A percentile compares a stretch with the other conserved stretches of the same genome.
Conservation (phyloP, 2,797 vertebrate genomes). For the Anolis apletophallus region DNA sequence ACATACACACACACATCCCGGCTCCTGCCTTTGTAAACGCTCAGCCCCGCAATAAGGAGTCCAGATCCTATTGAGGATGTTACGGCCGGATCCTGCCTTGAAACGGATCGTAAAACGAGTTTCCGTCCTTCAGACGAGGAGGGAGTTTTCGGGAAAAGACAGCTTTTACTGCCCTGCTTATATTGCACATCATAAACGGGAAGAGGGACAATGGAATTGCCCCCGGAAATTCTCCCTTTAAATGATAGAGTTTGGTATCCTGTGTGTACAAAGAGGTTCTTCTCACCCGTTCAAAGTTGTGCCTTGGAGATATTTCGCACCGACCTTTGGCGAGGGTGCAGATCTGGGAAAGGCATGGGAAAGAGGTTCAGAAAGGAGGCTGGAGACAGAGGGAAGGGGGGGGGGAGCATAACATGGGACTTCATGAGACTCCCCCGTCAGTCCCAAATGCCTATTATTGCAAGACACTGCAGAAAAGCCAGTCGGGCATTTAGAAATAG, state of each 20-base stretch:
- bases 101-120: conserved; percentile 79
- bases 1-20: no score
- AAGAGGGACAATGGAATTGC: conserved; percentile 82
- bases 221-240: conserved; percentile 83
- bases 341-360: conserved; percentile 31
- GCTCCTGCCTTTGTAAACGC: conserved; percentile 49
- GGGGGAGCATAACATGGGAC: no score
- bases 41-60: conserved; percentile 38
- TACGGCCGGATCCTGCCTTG: conserved; percentile 67
- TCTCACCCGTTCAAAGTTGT: conserved; percentile 73
- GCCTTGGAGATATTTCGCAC: conserved; percentile 63
- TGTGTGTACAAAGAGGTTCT: conserved; percentile 79
- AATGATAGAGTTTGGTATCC: conserved; percentile 81
- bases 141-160: conserved; percentile 69
- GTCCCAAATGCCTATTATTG: no score
- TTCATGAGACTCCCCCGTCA: no score
- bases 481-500: no score
- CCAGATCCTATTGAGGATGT: conserved; percentile 64
- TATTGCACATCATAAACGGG: conserved; percentile 86
- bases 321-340: conserved; percentile 53
- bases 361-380: no score
- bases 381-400: no score
- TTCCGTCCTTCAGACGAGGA: conserved; percentile 70
- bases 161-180: conserved; percentile 81
- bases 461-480: no score